Evolutionary conservation across 2,797 vertebrate species (phyloP).

Genomic region (Danio kyathit): DNA sequence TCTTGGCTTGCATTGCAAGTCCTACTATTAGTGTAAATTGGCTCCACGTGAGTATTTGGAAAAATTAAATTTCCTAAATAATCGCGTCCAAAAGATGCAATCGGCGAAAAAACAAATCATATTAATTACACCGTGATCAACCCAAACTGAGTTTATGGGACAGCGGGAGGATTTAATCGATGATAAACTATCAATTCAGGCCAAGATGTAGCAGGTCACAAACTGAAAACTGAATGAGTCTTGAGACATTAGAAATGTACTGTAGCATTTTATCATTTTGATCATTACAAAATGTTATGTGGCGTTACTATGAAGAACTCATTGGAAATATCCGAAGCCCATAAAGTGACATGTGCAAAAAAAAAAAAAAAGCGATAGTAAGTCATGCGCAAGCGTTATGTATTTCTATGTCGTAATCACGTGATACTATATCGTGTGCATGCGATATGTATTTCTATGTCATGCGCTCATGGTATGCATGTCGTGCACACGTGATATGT

Average conservation of each 20-base stretch:
- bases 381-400: too few relatives aligned
- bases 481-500: too few relatives aligned
- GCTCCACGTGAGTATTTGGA: slow-evolving; percentile 19
- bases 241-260: background rate
- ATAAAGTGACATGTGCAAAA: too few relatives aligned
- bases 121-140: slow-evolving; percentile 10
- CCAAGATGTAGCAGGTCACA: slow-evolving; percentile 4
- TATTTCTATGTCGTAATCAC: too few relatives aligned
- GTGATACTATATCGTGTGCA: too few relatives aligned
- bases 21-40: slow-evolving; percentile 21
- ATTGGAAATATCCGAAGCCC: too few relatives aligned
- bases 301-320: background rate
- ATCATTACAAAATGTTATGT: background rate
- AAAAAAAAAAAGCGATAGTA: too few relatives aligned
- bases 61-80: slow-evolving; percentile 51
- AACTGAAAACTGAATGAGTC: background rate
- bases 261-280: too few relatives aligned
- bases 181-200: slow-evolving; percentile 1
- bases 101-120: slow-evolving; percentile 41
- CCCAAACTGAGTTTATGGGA: slow-evolving; percentile 15
- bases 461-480: too few relatives aligned
- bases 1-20: slow-evolving; percentile 1
- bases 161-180: slow-evolving; percentile 18
- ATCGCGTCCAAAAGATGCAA: slow-evolving; percentile 47
- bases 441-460: too few relatives aligned